Percentiles rank a stretch among this genome's conserved stretches.
phyloP scores from a whole-genome alignment of 2,113 vertebrate genomes.

The Xerus inauris region DNA sequence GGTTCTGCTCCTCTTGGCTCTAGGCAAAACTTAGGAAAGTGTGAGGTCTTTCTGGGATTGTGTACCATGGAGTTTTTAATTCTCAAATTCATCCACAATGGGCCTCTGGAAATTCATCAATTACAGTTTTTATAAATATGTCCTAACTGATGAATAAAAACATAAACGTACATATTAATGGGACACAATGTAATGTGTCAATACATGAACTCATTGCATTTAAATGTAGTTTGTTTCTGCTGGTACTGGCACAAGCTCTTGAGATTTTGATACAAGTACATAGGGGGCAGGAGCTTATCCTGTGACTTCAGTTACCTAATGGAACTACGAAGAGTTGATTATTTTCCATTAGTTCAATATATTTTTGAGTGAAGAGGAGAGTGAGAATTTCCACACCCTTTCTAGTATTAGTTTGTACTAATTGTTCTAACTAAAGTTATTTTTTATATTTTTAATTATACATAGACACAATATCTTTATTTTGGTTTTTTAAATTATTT shows the following conservation, averaged over 20 bases:
- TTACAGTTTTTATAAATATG: neutral
- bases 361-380: neutral
- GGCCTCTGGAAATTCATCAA: neutral
- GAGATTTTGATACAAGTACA: neutral
- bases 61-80: neutral
- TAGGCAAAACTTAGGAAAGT: neutral
- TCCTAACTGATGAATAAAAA: neutral
- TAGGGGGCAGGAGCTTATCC: neutral
- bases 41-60: neutral
- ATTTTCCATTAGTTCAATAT: conserved; percentile 9
- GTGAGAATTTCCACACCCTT: conserved; percentile 1
- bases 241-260: neutral
- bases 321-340: neutral
- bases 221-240: neutral
- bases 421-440: neutral
- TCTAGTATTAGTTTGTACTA: neutral
- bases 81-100: conserved; percentile 17
- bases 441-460: too few relatives aligned
- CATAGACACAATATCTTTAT: too few relatives aligned
- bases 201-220: neutral
- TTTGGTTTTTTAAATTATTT: too few relatives aligned
- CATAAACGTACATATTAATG: neutral
- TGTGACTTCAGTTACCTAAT: neutral
- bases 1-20: neutral
- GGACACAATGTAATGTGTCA: neutral